Base-by-base conservation (phyloP, 2,797 vertebrate genomes). In the Chelon labrosus region DNA sequence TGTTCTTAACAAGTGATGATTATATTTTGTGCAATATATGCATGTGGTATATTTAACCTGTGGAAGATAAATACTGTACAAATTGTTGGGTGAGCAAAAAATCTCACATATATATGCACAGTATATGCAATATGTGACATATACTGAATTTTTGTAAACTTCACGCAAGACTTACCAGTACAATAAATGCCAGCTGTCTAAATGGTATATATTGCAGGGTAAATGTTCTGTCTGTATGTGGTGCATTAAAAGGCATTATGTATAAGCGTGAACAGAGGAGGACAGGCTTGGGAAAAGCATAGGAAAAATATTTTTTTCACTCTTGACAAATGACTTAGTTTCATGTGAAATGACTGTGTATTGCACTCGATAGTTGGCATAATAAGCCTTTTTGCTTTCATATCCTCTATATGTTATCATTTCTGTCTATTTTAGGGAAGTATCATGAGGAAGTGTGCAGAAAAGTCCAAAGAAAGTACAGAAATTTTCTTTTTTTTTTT, bases 1-100 rank as follows among this genome's bases (percentile, higher is more conserved):
- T 75, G 58, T 77, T 77, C 31, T 85, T 69, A 65, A 71, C 49
- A 75, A 53, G 62, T 62, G 35, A 38, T 68, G 47, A 77, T 84
- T 80, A 49, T 57, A 54, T 75, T 75, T 65, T 57, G 57, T 38
- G 16, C n/a, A 54, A 55, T 72, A 41, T 54, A 37, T 51, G 14
- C 65, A 12, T 66, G 50, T 25, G n/a, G 54, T 66, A 2, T 67
- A 53, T 82, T 83, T 77, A 80, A 75, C 56, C 38, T 50, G 38
- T 67, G 55, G 59, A 63, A 60, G 12, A 62, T 54, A 47, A 82
- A 75, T 41, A 65, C 38, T 37, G 80, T 68, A n/a, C 9, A 17
- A 71, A 67, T 70, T 7, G 44, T 46, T 61, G 46, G 13, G 57
- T 76, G 65, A 22, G 25, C n/a, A 37, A 14, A 53, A 41, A 56